Evolutionary conservation across 1,140 invertebrate genomes (phyloP), one percentile per base, ranked within the genome.

Genomic region (Tetragonula clypearis): DNA sequence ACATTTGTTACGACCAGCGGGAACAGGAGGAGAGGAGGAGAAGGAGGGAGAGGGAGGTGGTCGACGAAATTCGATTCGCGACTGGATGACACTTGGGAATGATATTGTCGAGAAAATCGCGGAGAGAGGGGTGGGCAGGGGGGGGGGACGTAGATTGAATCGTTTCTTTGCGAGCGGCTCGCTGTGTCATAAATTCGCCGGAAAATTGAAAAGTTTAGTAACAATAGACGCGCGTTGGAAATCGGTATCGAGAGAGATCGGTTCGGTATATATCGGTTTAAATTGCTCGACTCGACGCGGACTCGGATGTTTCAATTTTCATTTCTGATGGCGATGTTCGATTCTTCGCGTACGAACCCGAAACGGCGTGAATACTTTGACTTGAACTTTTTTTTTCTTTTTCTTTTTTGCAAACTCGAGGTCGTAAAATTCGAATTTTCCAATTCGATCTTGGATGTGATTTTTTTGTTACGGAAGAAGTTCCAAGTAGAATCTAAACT

Each of bases 1-100:
- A 87, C 82, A 89, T 89, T 89, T 88, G 87, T 89, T 88, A 88
- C 84, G n/a, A 60, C 19, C 9, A 23, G 60, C 9, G 19, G 9
- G 21, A 11, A 8, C 9, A 8, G 56, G 23, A n/a, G 60, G 23
- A 11, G 23, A 1, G 35, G 35, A 1, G 35, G 35, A 35, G 35
- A 35, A 35, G 35, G 35, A 35, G 35, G 60, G 60, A 11, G 23
- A 1, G 8, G n/a, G 12, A 12, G 68, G 66, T 56, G 71, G 65
- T 71, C 66, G 78, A 84, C 69, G 84, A 86, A 88, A 86, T 82
- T 88, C 77, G 58, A 79, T 71, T 84, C 76, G 68, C 68, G 26
- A 76, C 76, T 62, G 75, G n/a, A 71, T 75, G 82, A 76, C 56
- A 60, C 23, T 60, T 21, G n/a, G 68, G 14, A n/a, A 80, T 41